These are phyloP conservation scores for Phalacrocorax carbo DNA, from an alignment of 2,113 vertebrate species.

Conservation along the genomic window DNA sequence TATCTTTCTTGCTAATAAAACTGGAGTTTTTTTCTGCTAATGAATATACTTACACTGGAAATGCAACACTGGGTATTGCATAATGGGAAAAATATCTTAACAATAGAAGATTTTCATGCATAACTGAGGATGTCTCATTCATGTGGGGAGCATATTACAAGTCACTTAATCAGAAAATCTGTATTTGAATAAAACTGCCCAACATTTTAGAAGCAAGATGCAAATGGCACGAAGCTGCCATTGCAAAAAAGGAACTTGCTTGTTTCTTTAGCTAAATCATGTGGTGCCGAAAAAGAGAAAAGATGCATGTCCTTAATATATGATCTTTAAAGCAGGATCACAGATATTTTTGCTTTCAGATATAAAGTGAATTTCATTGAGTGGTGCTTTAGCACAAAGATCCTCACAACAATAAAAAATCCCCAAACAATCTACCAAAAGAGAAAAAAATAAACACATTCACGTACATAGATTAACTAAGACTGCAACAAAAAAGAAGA, in stretches of 20 bases:
- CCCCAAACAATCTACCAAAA: not conserved
- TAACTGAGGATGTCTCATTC: not conserved
- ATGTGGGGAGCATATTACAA: not conserved
- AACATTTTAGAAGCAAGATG: not conserved
- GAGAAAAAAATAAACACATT: not conserved
- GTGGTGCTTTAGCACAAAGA: not conserved
- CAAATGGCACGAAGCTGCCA: not conserved
- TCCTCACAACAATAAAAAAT: not conserved
- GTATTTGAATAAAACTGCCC: not conserved
- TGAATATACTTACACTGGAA: conserved; percentile 1
- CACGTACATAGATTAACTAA: not conserved
- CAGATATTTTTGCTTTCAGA: not conserved
- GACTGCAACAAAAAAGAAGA: not conserved
- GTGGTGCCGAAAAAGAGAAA: not conserved
- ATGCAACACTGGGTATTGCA: not conserved
- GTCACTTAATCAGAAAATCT: not conserved
- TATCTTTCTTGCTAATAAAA: conserved; percentile 34
- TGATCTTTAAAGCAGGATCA: not conserved
- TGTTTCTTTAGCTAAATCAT: not conserved
- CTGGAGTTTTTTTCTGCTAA: not conserved
- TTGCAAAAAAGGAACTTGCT: not conserved
- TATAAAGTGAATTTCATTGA: not conserved
- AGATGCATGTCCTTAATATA: not conserved
- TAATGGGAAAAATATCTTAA: conserved; percentile 11
- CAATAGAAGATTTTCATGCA: not conserved